Evolutionary conservation across 2,113 vertebrate genomes (phyloP), one percentile per base, ranked within the genome.

Genomic region (Apus apus): DNA sequence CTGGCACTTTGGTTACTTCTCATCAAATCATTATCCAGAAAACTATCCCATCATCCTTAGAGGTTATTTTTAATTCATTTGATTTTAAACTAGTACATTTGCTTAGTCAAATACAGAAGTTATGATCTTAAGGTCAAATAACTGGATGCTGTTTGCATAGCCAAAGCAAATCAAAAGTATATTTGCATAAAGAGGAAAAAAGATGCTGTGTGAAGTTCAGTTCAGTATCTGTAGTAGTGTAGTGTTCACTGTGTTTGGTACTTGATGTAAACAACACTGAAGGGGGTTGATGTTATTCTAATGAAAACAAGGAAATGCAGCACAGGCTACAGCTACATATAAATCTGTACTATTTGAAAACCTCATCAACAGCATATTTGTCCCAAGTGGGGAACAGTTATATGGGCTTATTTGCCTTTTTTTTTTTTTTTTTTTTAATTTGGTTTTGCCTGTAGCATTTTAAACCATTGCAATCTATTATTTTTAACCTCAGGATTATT

Each of bases 11-110:
- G 96, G 92, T 98, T 95, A 94, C 98, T 95, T 97, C 98, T 97
- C 97, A 87, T 95, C 98, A 98, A 95, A 97, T 98, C 95, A 97
- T 97, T 97, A 97, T 98, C 97, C 98, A 98, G 98, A 98, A 98
- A 98, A 98, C 83, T 96, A 85, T 98, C 54, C 97, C 97, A 75
- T 97, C 97, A 32, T 96, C 96, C 77, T 36, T 97, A 93, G 98
- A 98, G 98, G 98, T 98, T 98, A 96, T 94, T 97, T 94, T 96
- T 90, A 79, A 81, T 97, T 97, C 58, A 77, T 97, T 98, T 4
- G 0, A 80, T 97, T 96, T 89, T 96, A 91, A 91, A 51, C 45
- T 83, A 53, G n/a, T 57, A 74, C 32, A 20, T 84, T 57, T 83
- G 38, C 66, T 65, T 94, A 93, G 76, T 84, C 93, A 50, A 89